Base-by-base conservation (phyloP, 64 coral and sea anemone species). In the Trachythela sp. region DNA sequence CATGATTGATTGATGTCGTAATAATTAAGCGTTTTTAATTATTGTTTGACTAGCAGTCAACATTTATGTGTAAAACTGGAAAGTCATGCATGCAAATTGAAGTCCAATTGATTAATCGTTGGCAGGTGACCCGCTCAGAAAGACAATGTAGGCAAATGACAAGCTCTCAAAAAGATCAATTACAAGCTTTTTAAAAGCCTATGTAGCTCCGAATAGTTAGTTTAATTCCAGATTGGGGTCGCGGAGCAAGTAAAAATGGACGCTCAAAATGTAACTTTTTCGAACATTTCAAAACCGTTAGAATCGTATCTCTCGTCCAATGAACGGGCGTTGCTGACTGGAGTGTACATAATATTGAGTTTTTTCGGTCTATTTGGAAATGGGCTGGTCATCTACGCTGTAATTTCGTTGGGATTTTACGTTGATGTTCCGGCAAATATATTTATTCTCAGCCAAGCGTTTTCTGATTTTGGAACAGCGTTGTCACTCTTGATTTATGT, bases 371-470 rank as follows among this genome's bases (percentile, higher is more conserved):
- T 80, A 9, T 15, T 80, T 18, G 37, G 75, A 20, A 80, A 80
- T 39, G 31, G 31, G 9, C 20, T 80, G 20, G 75, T 35, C 9
- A 80, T 80, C 20, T 80, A 15, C 33, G 37, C 33, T 13, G 37
- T 80, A 15, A 15, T 80, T 39, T 39, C 31, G 30, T 17, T 80
- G 75, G 27, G 75, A 18, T 37, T 37, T 37, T 80, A 80, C 75
- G 26, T 22, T 7, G 75, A 80, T 37, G 75, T 80, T 30, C 75
- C 75, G 0, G 37, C 27, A 15, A 80, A 80, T 22, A 80, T 80
- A 4, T 80, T 80, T 22, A 80, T 80, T 30, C 75, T 80, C 37
- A 80, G 75, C 32, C 75, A 80, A 80, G 75, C 75, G 13, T 80
- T 80, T 30, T 80, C 75, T 9, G 75, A 80, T 29, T 39, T 80